phyloP scores from a whole-genome alignment of 2,888 invertebrate species.

The Ochropleura leucogaster region DNA sequence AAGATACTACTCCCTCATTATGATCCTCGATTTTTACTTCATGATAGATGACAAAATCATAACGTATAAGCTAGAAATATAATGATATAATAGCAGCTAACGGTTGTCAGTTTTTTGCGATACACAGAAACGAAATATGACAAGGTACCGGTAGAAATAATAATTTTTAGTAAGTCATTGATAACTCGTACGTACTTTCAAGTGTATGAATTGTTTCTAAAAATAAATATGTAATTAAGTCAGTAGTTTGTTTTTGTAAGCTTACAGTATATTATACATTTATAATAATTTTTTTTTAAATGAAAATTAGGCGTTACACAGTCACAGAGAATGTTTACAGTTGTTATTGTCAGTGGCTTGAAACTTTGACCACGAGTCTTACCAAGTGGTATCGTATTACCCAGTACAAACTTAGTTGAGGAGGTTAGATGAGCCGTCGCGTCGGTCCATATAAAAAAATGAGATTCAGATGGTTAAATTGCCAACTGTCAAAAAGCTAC shows the following conservation, averaged over 20 bases:
- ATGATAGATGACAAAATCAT: conserved; percentile 27
- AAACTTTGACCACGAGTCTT: too few relatives aligned
- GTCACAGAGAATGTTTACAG: too few relatives aligned
- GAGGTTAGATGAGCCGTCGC: too few relatives aligned
- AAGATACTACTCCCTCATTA: conserved; percentile 5
- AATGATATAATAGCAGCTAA: conserved; percentile 46
- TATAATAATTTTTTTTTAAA: not conserved
- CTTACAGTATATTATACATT: not conserved
- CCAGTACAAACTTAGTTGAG: too few relatives aligned
- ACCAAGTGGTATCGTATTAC: too few relatives aligned
- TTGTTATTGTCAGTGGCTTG: too few relatives aligned
- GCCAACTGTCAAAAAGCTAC: too few relatives aligned
- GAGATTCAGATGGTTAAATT: too few relatives aligned
- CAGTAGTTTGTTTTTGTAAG: not conserved
- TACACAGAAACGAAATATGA: conserved; percentile 18
- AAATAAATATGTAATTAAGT: conserved; percentile 6
- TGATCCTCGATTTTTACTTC: conserved; percentile 25
- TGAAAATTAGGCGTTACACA: too few relatives aligned
- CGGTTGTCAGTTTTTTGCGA: conserved; percentile 51
- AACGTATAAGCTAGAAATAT: conserved; percentile 19
- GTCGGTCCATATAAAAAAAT: too few relatives aligned
- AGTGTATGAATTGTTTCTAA: conserved; percentile 44
- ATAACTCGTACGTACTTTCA: conserved; percentile 9
- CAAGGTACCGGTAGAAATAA: conserved; percentile 18
- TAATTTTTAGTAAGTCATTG: conserved; percentile 38